Percentiles rank a stretch among this genome's conserved stretches.
Evolutionary conservation across 2,888 invertebrate genomes (phyloP).

Genomic region (Crocallis elinguaria): DNA sequence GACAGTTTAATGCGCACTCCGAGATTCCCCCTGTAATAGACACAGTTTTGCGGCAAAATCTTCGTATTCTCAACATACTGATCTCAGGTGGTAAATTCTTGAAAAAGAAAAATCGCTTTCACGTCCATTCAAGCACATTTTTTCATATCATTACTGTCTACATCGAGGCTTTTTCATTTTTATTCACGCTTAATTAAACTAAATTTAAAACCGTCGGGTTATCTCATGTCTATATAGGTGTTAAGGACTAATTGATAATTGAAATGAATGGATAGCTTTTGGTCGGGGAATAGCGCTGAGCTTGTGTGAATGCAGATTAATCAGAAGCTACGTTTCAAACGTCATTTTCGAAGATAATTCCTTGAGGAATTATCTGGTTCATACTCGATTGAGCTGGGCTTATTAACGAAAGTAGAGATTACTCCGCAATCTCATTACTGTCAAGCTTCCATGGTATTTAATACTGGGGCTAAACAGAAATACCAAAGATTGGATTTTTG

Average conservation of each 20-base stretch:
- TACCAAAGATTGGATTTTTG: constrained; percentile 59
- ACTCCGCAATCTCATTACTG: constrained; percentile 67
- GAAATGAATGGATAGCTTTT: constrained; percentile 32
- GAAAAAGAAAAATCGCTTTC: constrained; percentile 62
- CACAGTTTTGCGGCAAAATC: constrained; percentile 54
- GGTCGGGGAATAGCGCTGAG: constrained; percentile 55
- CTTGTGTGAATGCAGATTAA: constrained; percentile 68
- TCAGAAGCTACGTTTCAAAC: constrained; percentile 75
- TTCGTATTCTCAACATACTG: constrained; percentile 60
- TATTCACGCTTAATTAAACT: constrained; percentile 69
- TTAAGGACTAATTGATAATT: constrained; percentile 76
- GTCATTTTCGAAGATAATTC: constrained; percentile 71
- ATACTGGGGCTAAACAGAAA: constrained; percentile 60
- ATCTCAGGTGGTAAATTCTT: constrained; percentile 65
- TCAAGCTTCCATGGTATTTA: constrained; percentile 53
- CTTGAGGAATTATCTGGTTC: constrained; percentile 33
- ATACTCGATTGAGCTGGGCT: constrained; percentile 42
- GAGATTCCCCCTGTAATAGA: constrained; percentile 57
- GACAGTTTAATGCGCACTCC: constrained; percentile 72
- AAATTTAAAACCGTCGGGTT: constrained; percentile 61
- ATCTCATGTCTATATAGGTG: constrained; percentile 72
- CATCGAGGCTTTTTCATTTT: constrained; percentile 68
- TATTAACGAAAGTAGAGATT: constrained; percentile 69
- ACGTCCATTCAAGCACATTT: constrained; percentile 51
- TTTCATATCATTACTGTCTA: constrained; percentile 64